Base-by-base conservation (phyloP, 2,797 vertebrate genomes). In the Leptatherina wallacei region DNA sequence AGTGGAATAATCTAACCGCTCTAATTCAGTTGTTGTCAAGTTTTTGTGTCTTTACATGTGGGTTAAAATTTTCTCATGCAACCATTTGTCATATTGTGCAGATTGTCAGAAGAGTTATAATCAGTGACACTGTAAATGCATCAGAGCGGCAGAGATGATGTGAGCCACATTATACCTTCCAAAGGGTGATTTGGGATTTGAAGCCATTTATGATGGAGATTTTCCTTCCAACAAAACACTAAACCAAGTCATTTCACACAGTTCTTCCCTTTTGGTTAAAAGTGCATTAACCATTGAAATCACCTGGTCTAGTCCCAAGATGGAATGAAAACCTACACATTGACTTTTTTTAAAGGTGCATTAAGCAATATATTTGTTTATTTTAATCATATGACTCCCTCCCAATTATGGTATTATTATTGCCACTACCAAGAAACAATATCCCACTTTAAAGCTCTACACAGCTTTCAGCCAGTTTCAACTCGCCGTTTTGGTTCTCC, bases 341-440 rank as follows among this genome's bases (percentile, higher is more conserved):
- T 82, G 71, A 84, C 86, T 84, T 81, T 73, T 81, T 83, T 83
- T 82, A 86, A 86, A 89, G 86, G 79, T 87, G 82, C 80, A 90
- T 84, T 87, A 85, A 89, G 82, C 51, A 66, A 82, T 74, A 60
- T 81, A 69, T 73, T 68, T 54, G 38, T 76, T 68, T 51, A 55
- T 56, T 55, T 64, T 47, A 62, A 75, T 56, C n/a, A 54, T 57
- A 60, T 52, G 64, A 85, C 70, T 84, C 68, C 77, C 44, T 68
- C 29, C 29, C 67, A 70, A 11, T 40, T 63, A 61, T 74, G 78
- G 30, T 51, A 22, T 49, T n/a, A 30, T 66, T 60, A 29, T 52
- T 63, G 22, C 40, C 62, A 56, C 49, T 69, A 61, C 51, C 72
- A 56, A 81, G 65, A 88, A 79, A 80, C 44, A 56, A 64, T 68